Conservation (phyloP, 2,113 vertebrate genomes). For the Marmota flaviventris region DNA sequence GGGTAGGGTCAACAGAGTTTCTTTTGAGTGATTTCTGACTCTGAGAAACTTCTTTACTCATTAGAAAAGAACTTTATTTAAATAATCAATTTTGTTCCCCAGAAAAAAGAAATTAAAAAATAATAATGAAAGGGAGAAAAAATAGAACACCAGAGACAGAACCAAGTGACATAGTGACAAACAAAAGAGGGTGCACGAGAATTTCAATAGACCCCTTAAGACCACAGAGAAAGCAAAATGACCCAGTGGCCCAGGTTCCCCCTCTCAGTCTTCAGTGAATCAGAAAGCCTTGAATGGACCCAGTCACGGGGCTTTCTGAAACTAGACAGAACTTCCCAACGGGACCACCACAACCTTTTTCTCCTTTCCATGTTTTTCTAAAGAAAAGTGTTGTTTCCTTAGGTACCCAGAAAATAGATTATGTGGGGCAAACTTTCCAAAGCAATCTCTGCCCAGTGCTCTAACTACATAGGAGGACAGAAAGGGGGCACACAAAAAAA, state of each 20-base stretch:
- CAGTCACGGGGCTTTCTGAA: neutral
- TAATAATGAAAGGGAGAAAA: neutral
- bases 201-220: slow-evolving; percentile 75
- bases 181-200: slow-evolving; percentile 61
- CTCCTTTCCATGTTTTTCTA: slow-evolving; percentile 11
- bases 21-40: slow-evolving; percentile 82
- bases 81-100: slow-evolving; percentile 75
- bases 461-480: slow-evolving; percentile 5
- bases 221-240: slow-evolving; percentile 57
- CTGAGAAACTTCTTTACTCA: slow-evolving; percentile 74
- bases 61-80: slow-evolving; percentile 80
- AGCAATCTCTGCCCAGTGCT: slow-evolving; percentile 19
- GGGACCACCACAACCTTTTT: neutral
- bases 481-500: neutral
- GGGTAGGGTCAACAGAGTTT: slow-evolving; percentile 63
- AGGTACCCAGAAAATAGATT: slow-evolving; percentile 38
- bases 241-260: neutral
- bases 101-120: slow-evolving; percentile 54
- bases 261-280: neutral
- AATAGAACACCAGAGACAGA: slow-evolving; percentile 74
- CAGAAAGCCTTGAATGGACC: neutral
- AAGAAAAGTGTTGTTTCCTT: slow-evolving; percentile 54
- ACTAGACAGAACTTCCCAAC: neutral
- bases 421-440: slow-evolving; percentile 45
- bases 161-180: slow-evolving; percentile 69